phyloP scores from a whole-genome alignment of 2,888 invertebrate species.

The Pammene fasciana region DNA sequence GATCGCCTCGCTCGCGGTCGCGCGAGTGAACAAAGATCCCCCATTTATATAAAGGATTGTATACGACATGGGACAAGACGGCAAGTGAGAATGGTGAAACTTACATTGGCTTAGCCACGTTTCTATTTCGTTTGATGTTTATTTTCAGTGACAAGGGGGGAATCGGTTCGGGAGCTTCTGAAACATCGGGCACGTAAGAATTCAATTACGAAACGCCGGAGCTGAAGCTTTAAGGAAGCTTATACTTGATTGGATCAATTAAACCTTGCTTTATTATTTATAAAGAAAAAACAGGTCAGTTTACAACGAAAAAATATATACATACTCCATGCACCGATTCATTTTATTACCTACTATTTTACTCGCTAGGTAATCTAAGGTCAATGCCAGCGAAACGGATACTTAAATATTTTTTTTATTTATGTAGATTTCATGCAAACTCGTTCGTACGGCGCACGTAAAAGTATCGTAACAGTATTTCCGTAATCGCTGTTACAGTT shows the following conservation, averaged over 20 bases:
- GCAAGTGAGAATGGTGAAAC: slow-evolving; percentile 30
- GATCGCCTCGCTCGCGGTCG: slow-evolving; percentile 49
- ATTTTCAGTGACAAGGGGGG: slow-evolving; percentile 33
- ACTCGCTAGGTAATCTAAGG: slow-evolving; percentile 4
- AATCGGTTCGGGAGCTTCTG: slow-evolving; percentile 21
- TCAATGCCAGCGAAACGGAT: background rate
- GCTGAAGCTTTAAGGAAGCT: slow-evolving; percentile 34
- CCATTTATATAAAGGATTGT: slow-evolving; percentile 40
- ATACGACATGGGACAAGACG: slow-evolving; percentile 30
- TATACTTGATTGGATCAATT: slow-evolving; percentile 38
- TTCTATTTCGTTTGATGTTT: slow-evolving; percentile 40
- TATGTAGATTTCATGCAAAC: slow-evolving; percentile 32
- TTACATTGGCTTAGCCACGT: slow-evolving; percentile 37
- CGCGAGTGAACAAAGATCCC: slow-evolving; percentile 47
- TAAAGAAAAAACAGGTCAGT: slow-evolving; percentile 5
- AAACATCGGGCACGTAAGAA: slow-evolving; percentile 30
- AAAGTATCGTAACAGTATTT: slow-evolving; percentile 39
- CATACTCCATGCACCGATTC: no score
- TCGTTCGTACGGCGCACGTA: slow-evolving; percentile 17
- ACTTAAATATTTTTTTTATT: slow-evolving; percentile 27
- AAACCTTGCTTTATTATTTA: slow-evolving; percentile 12
- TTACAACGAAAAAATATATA: background rate
- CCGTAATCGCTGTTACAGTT: slow-evolving; percentile 32
- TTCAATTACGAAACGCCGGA: slow-evolving; percentile 29
- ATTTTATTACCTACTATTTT: background rate